These are phyloP conservation scores for Xanthostigma xanthostigma DNA, from an alignment of 2,888 invertebrate genomes.

Conservation along the genomic window DNA sequence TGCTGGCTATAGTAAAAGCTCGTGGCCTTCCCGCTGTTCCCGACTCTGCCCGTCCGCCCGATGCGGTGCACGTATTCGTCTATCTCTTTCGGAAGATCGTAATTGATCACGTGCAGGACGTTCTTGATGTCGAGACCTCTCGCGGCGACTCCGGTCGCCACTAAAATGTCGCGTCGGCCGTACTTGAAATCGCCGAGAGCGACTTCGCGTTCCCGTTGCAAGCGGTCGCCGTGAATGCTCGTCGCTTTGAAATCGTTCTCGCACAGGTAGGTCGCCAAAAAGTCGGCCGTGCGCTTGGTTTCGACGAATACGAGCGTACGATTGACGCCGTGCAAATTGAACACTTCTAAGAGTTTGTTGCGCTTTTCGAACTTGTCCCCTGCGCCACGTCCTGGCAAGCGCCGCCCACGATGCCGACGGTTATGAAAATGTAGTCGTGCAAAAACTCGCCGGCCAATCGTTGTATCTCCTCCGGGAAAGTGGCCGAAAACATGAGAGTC, in stretches of 20 bases:
- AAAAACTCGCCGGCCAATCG: slow-evolving; percentile 65
- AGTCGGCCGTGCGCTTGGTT: slow-evolving; percentile 80
- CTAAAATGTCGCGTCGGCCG: slow-evolving; percentile 63
- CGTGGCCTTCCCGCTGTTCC: slow-evolving; percentile 74
- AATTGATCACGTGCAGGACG: slow-evolving; percentile 81
- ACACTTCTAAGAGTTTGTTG: slow-evolving; percentile 51
- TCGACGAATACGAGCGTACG: slow-evolving; percentile 80
- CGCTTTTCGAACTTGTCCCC: slow-evolving; percentile 56
- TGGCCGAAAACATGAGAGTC: slow-evolving; percentile 66
- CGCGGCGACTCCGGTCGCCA: slow-evolving; percentile 92
- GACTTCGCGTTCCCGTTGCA: slow-evolving; percentile 56
- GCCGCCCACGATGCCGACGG: slow-evolving; percentile 84
- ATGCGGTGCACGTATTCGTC: slow-evolving; percentile 94
- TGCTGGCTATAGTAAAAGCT: slow-evolving; percentile 58
- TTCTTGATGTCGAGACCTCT: slow-evolving; percentile 82
- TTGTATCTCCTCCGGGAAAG: slow-evolving; percentile 60
- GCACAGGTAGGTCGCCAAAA: slow-evolving; percentile 67
- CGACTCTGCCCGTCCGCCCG: slow-evolving; percentile 88
- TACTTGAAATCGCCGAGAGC: slow-evolving; percentile 66
- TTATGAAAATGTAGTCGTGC: slow-evolving; percentile 67
- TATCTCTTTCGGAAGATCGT: slow-evolving; percentile 74
- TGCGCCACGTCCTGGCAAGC: slow-evolving; percentile 87
- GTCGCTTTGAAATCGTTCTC: slow-evolving; percentile 58
- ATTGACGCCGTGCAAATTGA: slow-evolving; percentile 38
- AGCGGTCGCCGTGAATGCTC: slow-evolving; percentile 59